These are phyloP conservation scores for Bos javanicus DNA, from an alignment of 2,113 vertebrate genomes.

Conservation along the genomic window DNA sequence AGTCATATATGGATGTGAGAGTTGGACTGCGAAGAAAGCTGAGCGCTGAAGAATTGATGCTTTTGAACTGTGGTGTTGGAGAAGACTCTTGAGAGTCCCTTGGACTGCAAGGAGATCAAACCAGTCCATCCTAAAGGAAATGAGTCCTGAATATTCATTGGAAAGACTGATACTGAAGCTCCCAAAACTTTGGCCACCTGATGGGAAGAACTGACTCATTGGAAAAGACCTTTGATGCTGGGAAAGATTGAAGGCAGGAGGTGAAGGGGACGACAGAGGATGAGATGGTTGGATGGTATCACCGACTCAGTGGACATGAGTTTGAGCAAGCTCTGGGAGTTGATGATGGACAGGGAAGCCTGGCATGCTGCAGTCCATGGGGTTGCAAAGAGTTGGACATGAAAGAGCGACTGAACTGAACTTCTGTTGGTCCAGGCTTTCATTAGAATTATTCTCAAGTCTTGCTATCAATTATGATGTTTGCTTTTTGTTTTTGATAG, in stretches of 20 bases:
- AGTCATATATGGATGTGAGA: background rate
- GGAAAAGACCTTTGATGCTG: background rate
- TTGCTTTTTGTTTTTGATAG: constrained; percentile 31
- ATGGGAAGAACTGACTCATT: background rate
- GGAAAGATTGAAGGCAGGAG: background rate
- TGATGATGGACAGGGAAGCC: background rate
- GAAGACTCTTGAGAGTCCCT: background rate
- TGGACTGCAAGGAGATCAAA: background rate
- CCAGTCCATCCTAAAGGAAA: background rate
- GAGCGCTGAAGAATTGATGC: background rate
- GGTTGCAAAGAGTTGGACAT: background rate
- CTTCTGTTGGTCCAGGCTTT: background rate
- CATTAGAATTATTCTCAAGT: background rate
- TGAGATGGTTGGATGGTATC: background rate
- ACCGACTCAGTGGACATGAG: background rate
- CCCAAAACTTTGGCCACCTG: background rate
- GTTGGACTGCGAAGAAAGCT: background rate
- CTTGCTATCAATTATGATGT: background rate
- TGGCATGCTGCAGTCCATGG: background rate
- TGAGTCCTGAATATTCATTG: background rate
- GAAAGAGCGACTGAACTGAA: background rate
- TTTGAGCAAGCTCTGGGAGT: background rate
- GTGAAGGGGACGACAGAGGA: background rate
- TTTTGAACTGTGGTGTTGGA: background rate
- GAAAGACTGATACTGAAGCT: background rate